phyloP scores from a whole-genome alignment of 2,888 invertebrate genomes.

The Tromatobia lineatoria region DNA sequence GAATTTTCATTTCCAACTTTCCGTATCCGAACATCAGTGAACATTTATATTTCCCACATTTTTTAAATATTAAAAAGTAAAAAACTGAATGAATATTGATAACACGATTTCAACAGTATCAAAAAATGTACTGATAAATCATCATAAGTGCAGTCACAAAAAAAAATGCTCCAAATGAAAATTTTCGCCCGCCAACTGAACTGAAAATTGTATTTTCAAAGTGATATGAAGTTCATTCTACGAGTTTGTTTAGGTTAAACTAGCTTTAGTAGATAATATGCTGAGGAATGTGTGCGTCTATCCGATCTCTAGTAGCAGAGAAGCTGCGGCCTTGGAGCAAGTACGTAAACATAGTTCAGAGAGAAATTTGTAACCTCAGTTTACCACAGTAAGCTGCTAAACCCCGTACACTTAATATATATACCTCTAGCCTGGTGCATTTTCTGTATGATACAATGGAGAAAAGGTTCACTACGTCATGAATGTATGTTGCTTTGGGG shows the following conservation, averaged over 20 bases:
- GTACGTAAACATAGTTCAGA: conserved; percentile 34
- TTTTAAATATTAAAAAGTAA: too few species aligned
- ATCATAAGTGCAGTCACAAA: too few species aligned
- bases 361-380: conserved; percentile 52
- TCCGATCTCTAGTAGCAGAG: neutral
- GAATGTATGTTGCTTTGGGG: conserved; percentile 20
- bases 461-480: conserved; percentile 25
- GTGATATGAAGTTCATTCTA: neutral
- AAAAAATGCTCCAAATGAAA: too few species aligned
- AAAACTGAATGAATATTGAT: too few species aligned
- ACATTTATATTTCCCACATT: too few species aligned
- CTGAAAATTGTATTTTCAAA: neutral
- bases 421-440: neutral
- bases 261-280: neutral
- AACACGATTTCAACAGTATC: too few species aligned
- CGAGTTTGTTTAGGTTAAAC: neutral
- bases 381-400: conserved; percentile 20
- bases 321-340: conserved; percentile 39
- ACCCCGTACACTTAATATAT: conserved; percentile 9
- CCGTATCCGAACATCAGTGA: too few species aligned
- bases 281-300: neutral
- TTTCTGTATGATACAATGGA: conserved; percentile 4
- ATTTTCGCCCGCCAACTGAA: too few species aligned
- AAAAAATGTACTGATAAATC: too few species aligned
- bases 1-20: too few species aligned